These are phyloP conservation scores for Epistrophe eligans DNA, from an alignment of 2,888 invertebrate species.

Conservation along the genomic window DNA sequence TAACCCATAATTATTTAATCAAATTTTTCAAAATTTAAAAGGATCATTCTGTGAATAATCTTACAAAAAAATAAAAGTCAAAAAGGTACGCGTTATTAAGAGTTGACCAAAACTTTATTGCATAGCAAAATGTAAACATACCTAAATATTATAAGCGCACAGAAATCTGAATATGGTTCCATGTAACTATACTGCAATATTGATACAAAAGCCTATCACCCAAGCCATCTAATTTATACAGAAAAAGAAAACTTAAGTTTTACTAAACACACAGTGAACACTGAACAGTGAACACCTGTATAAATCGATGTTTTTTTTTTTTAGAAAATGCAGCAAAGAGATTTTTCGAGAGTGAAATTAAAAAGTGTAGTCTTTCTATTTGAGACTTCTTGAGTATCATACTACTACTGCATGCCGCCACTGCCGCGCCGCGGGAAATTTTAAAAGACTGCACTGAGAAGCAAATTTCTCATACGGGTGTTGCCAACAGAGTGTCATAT, in stretches of 20 bases:
- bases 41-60: no score
- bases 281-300: slow-evolving; percentile 15
- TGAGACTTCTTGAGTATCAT: slow-evolving; percentile 11
- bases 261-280: slow-evolving; percentile 15
- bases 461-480: slow-evolving; percentile 21
- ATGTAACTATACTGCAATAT: neutral
- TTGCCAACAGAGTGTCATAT: slow-evolving; percentile 18
- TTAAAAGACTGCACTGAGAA: slow-evolving; percentile 6
- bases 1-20: no score
- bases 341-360: slow-evolving; percentile 19
- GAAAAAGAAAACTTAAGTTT: slow-evolving; percentile 13
- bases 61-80: no score
- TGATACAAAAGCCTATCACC: slow-evolving; percentile 23
- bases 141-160: no score
- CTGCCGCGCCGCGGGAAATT: slow-evolving; percentile 7
- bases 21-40: no score
- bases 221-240: slow-evolving; percentile 6
- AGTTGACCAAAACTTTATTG: no score
- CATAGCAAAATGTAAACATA: no score
- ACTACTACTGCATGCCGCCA: neutral
- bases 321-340: slow-evolving; percentile 4
- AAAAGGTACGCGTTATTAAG: no score
- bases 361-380: slow-evolving; percentile 14
- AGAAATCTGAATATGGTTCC: no score
- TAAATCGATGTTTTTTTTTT: slow-evolving; percentile 22